These are phyloP conservation scores for Cyprinella venusta DNA, from an alignment of 2,797 vertebrate genomes.

Conservation along the genomic window DNA sequence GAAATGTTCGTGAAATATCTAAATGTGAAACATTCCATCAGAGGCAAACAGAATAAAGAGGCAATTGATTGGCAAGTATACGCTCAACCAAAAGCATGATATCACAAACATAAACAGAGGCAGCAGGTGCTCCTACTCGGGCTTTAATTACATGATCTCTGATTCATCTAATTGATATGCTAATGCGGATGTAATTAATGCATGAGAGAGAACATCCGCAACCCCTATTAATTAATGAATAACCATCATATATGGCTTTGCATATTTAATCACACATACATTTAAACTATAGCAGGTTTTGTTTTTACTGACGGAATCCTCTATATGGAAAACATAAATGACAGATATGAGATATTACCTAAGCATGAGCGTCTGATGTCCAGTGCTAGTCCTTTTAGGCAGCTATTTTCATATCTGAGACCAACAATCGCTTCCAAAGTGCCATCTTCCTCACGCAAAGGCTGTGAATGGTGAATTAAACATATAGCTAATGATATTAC, in stretches of 20 bases:
- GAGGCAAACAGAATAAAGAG: conserved; percentile 33
- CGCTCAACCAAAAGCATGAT: conserved; percentile 9
- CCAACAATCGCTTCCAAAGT: conserved; percentile 12
- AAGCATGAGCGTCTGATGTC: not conserved
- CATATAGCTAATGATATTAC: conserved; percentile 69
- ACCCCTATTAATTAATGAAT: conserved; percentile 79
- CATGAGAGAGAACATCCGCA: conserved; percentile 82
- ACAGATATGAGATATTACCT: not conserved
- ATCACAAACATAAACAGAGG: conserved; percentile 64
- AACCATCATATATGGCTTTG: conserved; percentile 81
- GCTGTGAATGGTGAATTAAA: conserved; percentile 47
- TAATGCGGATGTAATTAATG: conserved; percentile 86
- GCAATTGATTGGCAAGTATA: conserved; percentile 36
- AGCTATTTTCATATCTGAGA: conserved; percentile 21
- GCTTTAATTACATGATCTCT: conserved; percentile 87
- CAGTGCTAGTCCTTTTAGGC: not conserved
- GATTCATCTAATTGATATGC: conserved; percentile 86
- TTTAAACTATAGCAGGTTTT: not conserved
- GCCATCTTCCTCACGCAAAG: not conserved
- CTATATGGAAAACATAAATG: not conserved
- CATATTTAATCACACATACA: conserved; percentile 71
- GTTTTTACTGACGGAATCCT: not conserved
- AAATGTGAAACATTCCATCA: conserved; percentile 48
- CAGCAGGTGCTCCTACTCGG: conserved; percentile 85
- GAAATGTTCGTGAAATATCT: not conserved